phyloP scores from a whole-genome alignment of 1,140 invertebrate species.

The Atta cephalotes region DNA sequence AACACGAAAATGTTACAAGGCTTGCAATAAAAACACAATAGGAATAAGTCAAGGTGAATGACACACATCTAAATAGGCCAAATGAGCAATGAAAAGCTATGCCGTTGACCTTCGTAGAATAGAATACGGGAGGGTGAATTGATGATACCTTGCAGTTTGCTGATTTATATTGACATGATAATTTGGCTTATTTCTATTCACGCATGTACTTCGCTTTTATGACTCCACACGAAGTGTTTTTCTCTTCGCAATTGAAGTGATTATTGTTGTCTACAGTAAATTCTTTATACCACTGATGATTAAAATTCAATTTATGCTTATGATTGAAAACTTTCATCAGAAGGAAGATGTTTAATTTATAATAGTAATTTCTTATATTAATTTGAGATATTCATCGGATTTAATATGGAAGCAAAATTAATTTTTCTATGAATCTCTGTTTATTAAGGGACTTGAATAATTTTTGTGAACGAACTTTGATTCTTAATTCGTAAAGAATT shows the following conservation, averaged over 20 bases:
- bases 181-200: not conserved
- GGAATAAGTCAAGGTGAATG: slow-evolving; percentile 4
- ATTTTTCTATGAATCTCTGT: not conserved
- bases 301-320: not conserved
- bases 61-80: not conserved
- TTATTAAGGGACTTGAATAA: not conserved
- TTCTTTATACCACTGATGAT: not conserved
- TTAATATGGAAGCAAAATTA: not conserved
- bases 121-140: not conserved
- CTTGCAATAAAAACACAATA: not conserved
- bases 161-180: slow-evolving; percentile 4
- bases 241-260: not conserved
- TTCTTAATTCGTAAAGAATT: not conserved
- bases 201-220: not conserved
- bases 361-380: slow-evolving; percentile 6
- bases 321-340: not conserved
- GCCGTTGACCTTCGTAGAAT: not conserved
- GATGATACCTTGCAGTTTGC: slow-evolving; percentile 8
- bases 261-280: slow-evolving; percentile 9
- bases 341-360: not conserved
- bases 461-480: not conserved
- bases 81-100: not conserved
- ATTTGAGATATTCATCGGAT: not conserved
- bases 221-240: not conserved
- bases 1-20: not conserved